Evolutionary conservation across 2,888 invertebrate species (phyloP).

Genomic region (Apocheima hispidaria): DNA sequence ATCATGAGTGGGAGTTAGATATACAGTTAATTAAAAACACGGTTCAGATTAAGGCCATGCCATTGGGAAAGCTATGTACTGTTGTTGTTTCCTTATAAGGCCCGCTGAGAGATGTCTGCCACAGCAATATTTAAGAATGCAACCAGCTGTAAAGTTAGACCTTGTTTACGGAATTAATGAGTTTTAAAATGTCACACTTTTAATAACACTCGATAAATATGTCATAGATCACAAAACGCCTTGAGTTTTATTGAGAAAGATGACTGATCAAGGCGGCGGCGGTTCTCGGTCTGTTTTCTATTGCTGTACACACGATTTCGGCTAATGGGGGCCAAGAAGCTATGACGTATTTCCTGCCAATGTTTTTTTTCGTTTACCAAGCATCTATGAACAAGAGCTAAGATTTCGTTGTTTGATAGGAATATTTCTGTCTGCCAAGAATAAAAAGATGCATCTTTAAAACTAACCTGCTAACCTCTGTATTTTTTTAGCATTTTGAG

Average conservation of each 20-base stretch:
- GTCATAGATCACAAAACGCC: conserved; percentile 9
- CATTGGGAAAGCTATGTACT: conserved; percentile 4
- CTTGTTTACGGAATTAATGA: conserved; percentile 15
- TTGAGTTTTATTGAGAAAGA: conserved; percentile 14
- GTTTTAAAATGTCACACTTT: conserved; percentile 17
- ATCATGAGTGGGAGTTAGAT: conserved; percentile 1
- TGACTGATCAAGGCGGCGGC: conserved; percentile 4
- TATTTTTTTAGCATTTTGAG: conserved; percentile 5
- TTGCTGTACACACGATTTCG: not conserved
- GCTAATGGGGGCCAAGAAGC: too few species aligned
- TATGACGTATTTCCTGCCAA: too few species aligned
- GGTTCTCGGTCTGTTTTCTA: not conserved
- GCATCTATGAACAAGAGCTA: not conserved
- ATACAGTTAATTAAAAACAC: conserved; percentile 2
- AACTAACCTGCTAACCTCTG: not conserved
- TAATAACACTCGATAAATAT: conserved; percentile 4
- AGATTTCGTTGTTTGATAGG: not conserved
- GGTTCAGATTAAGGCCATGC: conserved; percentile 2
- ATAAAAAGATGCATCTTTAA: not conserved
- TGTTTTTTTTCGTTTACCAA: too few species aligned
- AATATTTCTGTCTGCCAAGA: not conserved
- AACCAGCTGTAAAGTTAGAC: conserved; percentile 9
- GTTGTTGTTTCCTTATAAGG: conserved; percentile 6
- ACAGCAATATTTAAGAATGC: not conserved
- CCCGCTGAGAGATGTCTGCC: not conserved